Percentiles rank a stretch among this genome's conserved stretches.
phyloP scores from a whole-genome alignment of 1,140 invertebrate genomes.

The Megathymus violae region DNA sequence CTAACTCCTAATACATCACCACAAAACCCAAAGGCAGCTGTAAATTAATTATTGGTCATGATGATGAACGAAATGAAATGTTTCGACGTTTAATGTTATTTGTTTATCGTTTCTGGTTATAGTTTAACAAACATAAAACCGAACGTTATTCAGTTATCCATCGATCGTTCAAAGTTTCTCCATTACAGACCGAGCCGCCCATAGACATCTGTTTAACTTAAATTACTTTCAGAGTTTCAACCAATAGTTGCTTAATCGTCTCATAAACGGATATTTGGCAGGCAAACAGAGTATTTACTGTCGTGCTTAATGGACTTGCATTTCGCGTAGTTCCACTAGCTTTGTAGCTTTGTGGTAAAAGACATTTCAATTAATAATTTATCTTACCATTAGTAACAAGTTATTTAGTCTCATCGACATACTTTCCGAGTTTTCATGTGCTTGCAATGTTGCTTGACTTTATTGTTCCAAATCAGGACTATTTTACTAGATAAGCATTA shows the following conservation, averaged over 20 bases:
- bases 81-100: too few relatives aligned
- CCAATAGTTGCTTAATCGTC: conserved; percentile 55
- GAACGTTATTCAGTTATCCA: conserved; percentile 52
- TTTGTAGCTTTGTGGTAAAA: background rate
- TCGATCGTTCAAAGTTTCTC: conserved; percentile 51
- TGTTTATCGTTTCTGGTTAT: background rate
- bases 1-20: too few relatives aligned
- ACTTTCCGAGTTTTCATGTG: too few relatives aligned
- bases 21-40: too few relatives aligned
- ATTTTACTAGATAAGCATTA: too few relatives aligned
- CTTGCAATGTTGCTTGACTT: too few relatives aligned
- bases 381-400: background rate
- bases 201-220: conserved; percentile 60
- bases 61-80: too few relatives aligned
- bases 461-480: too few relatives aligned
- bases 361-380: background rate
- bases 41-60: too few relatives aligned
- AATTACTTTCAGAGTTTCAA: conserved; percentile 58
- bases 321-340: background rate
- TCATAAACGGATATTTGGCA: conserved; percentile 41
- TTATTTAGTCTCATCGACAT: background rate
- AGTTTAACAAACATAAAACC: conserved; percentile 38
- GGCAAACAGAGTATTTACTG: conserved; percentile 24
- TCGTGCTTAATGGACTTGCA: conserved; percentile 12
- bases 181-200: conserved; percentile 48